A percentile compares a stretch with the other conserved stretches of the same genome.
Evolutionary conservation across 2,888 invertebrate species (phyloP).

Genomic region (Pseudoips prasinana): DNA sequence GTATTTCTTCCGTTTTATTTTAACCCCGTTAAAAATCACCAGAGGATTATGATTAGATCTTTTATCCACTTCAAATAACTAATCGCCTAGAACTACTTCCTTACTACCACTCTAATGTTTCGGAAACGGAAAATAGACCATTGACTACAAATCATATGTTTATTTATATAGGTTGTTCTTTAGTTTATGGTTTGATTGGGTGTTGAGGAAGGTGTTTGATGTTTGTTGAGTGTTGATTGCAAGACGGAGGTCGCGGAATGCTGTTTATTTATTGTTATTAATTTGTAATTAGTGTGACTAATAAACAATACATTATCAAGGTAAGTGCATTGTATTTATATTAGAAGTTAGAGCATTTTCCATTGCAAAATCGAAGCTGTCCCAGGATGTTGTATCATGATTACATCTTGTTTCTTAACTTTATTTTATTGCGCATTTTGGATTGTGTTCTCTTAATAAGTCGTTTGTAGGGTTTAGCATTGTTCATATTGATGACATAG

Average conservation of each 20-base stretch:
- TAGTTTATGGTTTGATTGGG: constrained; percentile 74
- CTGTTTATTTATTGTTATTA: constrained; percentile 74
- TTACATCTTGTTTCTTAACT: constrained; percentile 45
- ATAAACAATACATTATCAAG: constrained; percentile 51
- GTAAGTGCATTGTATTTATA: constrained; percentile 45
- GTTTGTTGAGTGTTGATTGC: constrained; percentile 65
- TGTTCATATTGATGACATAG: constrained; percentile 32
- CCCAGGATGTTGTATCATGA: constrained; percentile 28
- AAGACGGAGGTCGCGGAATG: constrained; percentile 73
- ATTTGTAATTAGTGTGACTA: constrained; percentile 63
- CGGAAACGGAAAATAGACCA: constrained; percentile 47
- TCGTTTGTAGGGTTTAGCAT: constrained; percentile 33
- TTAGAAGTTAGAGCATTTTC: constrained; percentile 9
- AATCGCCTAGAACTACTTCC: not conserved
- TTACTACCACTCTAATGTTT: constrained; percentile 20
- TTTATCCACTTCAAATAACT: too few species aligned
- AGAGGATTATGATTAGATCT: too few species aligned
- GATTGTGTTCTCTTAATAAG: constrained; percentile 42
- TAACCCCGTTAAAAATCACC: too few species aligned
- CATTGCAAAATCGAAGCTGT: constrained; percentile 13
- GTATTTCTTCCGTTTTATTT: too few species aligned
- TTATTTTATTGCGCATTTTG: constrained; percentile 61
- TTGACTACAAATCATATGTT: constrained; percentile 69
- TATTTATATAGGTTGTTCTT: constrained; percentile 74
- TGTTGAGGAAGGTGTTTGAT: constrained; percentile 72